Evolutionary conservation across 2,797 vertebrate species (phyloP).

Genomic region (Bryconaethiops microstoma): DNA sequence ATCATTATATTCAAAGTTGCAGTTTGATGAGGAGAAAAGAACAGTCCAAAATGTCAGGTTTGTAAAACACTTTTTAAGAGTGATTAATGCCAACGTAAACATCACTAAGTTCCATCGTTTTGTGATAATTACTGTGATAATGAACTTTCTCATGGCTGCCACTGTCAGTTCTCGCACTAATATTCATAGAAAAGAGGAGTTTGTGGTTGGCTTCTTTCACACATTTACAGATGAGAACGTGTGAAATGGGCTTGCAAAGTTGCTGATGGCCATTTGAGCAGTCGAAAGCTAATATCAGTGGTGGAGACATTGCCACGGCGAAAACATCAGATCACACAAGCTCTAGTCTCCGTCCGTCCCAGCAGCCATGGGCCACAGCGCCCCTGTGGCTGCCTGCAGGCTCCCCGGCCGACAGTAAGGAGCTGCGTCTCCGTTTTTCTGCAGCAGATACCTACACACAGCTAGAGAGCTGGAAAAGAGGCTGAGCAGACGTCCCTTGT

Average conservation of each 20-base stretch:
- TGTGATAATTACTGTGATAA: too few species aligned
- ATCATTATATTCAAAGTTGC: too few species aligned
- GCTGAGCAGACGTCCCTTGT: constrained; percentile 30
- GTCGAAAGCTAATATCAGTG: background rate
- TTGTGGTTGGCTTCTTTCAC: background rate
- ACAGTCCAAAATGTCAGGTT: too few species aligned
- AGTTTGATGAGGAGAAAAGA: too few species aligned
- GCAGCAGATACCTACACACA: background rate
- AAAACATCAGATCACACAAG: background rate
- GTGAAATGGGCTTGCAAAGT: background rate
- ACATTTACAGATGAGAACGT: background rate
- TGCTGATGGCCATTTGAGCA: background rate
- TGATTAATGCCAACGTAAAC: too few species aligned
- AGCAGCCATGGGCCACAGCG: background rate
- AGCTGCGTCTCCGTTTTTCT: constrained; percentile 4
- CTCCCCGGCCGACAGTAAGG: constrained; percentile 12
- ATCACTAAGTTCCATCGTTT: too few species aligned
- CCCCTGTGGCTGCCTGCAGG: constrained; percentile 8
- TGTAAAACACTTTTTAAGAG: too few species aligned
- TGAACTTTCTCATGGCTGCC: too few species aligned
- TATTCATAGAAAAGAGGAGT: too few species aligned
- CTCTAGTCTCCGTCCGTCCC: background rate
- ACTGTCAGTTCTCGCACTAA: too few species aligned
- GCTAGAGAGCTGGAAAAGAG: constrained; percentile 13
- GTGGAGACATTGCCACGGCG: background rate